Evolutionary conservation across 1,140 invertebrate genomes (phyloP).

Genomic region (Tetramorium parvispinum): DNA sequence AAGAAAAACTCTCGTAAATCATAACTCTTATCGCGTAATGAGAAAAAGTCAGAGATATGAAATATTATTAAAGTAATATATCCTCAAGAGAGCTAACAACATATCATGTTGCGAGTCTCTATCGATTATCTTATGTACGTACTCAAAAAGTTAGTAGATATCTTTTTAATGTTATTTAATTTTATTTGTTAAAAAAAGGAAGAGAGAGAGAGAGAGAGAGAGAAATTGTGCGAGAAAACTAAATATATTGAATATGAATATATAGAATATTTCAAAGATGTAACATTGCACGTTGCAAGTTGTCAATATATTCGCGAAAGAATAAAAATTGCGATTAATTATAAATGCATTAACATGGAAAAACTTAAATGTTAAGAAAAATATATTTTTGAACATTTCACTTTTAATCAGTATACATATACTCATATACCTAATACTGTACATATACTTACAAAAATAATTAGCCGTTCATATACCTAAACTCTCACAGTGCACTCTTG

Average conservation of each 20-base stretch:
- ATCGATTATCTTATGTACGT: conserved; percentile 19
- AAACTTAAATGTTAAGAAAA: background rate
- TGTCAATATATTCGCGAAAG: background rate
- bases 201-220: background rate
- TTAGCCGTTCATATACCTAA: background rate
- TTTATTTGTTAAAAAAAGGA: background rate
- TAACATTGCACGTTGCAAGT: background rate
- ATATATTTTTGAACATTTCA: background rate
- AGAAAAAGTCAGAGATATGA: conserved; percentile 49
- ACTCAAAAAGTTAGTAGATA: background rate
- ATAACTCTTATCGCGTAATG: conserved; percentile 54
- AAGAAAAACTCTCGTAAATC: conserved; percentile 43
- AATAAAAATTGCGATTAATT: conserved; percentile 8
- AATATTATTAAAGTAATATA: conserved; percentile 56
- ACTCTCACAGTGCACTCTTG: background rate
- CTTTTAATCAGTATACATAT: background rate
- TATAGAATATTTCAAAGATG: background rate
- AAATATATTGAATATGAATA: background rate
- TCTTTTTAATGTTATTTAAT: background rate
- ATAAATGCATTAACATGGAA: background rate
- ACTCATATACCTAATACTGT: background rate
- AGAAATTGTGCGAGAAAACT: too few relatives aligned
- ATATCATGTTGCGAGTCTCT: conserved; percentile 2
- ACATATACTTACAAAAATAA: background rate
- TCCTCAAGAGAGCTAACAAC: background rate